Conservation (phyloP, 2,113 vertebrate genomes). For the Chloebia gouldiae region DNA sequence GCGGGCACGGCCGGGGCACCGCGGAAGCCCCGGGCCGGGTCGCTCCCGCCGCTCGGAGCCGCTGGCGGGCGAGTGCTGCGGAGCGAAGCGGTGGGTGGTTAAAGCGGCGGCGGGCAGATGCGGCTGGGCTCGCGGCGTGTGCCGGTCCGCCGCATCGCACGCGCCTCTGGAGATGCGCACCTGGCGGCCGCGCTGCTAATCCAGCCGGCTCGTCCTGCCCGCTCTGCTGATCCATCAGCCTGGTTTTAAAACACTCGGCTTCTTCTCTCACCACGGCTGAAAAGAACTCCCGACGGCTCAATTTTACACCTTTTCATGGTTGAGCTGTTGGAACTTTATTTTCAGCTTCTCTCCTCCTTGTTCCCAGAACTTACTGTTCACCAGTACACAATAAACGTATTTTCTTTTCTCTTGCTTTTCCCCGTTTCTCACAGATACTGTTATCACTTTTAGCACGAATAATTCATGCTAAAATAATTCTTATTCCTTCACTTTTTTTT, state of each 20-base stretch:
- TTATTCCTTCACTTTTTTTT: not conserved
- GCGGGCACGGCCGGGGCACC: accelerated
- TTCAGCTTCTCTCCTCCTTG: not conserved
- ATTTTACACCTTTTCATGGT: accelerated
- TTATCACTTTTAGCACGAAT: not conserved
- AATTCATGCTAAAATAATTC: not conserved
- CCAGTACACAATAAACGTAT: not conserved
- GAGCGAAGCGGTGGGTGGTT: accelerated
- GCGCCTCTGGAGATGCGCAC: not conserved
- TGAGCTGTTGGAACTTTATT: not conserved
- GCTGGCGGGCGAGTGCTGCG: accelerated
- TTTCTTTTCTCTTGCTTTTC: not conserved
- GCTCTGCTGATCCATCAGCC: no score
- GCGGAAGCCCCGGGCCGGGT: accelerated
- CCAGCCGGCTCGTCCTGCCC: not conserved
- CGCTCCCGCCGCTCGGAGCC: not conserved
- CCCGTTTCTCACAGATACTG: not conserved
- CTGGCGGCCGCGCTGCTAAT: not conserved
- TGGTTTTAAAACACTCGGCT: not conserved
- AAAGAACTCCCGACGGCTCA: not conserved
- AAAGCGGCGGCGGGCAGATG: not conserved
- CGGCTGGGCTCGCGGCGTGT: not conserved
- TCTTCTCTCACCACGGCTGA: no score
- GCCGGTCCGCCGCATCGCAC: not conserved
- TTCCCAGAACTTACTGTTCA: not conserved